A percentile compares a stretch with the other conserved stretches of the same genome.
These are phyloP conservation scores for Falco punctatus DNA, from an alignment of 2,113 vertebrate genomes.

Conservation along the genomic window DNA sequence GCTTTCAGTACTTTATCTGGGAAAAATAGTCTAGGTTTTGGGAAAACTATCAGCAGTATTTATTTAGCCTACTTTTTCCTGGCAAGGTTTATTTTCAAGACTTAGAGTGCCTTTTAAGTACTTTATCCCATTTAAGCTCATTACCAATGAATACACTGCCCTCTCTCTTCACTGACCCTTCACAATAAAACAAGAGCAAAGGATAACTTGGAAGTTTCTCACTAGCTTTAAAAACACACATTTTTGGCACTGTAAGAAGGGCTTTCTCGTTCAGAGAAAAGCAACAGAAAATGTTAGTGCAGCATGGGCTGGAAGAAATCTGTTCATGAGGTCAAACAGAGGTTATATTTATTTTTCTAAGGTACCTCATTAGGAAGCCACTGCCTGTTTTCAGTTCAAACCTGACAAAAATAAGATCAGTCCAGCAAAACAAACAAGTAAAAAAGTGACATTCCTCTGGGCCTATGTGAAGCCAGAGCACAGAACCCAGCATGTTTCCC, in stretches of 20 bases:
- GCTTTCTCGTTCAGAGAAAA: neutral
- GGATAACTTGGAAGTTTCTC: neutral
- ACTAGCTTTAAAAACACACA: neutral
- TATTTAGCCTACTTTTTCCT: neutral
- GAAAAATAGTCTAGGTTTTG: neutral
- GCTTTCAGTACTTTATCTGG: neutral
- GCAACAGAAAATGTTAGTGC: neutral
- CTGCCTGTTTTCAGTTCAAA: slow-evolving; percentile 1
- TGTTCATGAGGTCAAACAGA: slow-evolving; percentile 8
- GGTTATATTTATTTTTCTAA: slow-evolving; percentile 57
- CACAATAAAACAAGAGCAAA: neutral
- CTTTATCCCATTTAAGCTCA: neutral
- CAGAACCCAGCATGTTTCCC: neutral
- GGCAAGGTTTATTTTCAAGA: neutral
- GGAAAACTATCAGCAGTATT: neutral
- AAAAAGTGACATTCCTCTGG: slow-evolving; percentile 6
- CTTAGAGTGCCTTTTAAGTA: neutral
- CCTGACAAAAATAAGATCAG: slow-evolving; percentile 20
- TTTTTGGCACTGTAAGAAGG: neutral
- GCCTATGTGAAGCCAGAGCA: neutral
- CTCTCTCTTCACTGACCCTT: neutral
- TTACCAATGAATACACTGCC: neutral
- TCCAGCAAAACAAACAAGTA: slow-evolving; percentile 40
- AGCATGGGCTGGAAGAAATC: neutral
- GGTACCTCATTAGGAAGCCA: slow-evolving; percentile 17